phyloP scores from a whole-genome alignment of 2,113 vertebrate genomes.

The Zootoca vivipara region DNA sequence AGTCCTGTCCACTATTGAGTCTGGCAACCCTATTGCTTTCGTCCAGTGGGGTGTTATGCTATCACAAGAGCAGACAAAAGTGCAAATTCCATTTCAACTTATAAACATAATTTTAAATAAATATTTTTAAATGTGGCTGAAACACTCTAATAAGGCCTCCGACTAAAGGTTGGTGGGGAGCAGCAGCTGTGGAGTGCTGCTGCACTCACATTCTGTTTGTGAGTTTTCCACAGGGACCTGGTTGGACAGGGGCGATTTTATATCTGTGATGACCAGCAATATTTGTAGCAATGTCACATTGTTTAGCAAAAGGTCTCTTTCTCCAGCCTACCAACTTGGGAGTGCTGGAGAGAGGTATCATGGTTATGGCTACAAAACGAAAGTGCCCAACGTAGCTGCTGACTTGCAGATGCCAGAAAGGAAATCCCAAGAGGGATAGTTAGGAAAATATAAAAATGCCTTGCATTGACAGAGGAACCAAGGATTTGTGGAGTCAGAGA shows the following conservation, averaged over 20 bases:
- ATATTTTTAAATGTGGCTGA: background rate
- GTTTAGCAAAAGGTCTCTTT: background rate
- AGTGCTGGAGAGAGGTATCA: background rate
- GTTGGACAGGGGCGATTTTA: background rate
- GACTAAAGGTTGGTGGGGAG: too few relatives aligned
- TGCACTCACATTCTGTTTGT: too few relatives aligned
- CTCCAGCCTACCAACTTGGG: background rate
- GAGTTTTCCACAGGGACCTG: too few relatives aligned
- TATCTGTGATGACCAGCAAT: background rate
- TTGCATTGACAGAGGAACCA: background rate
- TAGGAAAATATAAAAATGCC: background rate
- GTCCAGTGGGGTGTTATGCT: too few relatives aligned
- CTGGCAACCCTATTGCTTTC: too few relatives aligned
- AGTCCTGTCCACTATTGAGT: too few relatives aligned
- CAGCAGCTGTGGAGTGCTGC: too few relatives aligned
- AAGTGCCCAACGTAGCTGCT: background rate
- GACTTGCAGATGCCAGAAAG: background rate
- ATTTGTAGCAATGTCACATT: background rate
- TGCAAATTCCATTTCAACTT: background rate
- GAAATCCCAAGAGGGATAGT: background rate
- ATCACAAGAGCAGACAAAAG: background rate
- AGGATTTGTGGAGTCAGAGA: background rate
- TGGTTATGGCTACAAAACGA: background rate
- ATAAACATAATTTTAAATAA: background rate
- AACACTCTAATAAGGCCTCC: background rate